Percentiles rank a stretch among this genome's conserved stretches.
phyloP scores from a whole-genome alignment of 2,797 vertebrate genomes.

The Coendou prehensilis region DNA sequence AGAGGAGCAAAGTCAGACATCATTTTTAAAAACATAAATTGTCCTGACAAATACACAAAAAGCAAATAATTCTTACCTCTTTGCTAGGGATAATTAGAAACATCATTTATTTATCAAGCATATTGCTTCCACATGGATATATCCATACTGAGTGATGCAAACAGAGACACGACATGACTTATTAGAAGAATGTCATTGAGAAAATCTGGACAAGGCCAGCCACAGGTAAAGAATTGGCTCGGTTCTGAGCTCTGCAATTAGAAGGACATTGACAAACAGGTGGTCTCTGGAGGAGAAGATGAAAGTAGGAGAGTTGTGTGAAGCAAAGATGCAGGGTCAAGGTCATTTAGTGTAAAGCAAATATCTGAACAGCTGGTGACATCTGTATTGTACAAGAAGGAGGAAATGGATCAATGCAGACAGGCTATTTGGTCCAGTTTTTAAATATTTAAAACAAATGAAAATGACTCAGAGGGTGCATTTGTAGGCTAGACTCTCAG shows the following conservation, averaged over 20 bases:
- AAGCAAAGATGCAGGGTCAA: background rate
- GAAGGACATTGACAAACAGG: background rate
- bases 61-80: background rate
- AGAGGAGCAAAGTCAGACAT: background rate
- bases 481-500: background rate
- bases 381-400: background rate
- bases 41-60: background rate
- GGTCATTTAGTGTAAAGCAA: background rate
- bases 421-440: background rate
- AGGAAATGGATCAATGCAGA: background rate
- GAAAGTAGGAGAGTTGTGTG: background rate
- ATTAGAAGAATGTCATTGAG: background rate
- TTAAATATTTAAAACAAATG: background rate
- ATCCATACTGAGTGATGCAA: background rate
- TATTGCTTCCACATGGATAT: background rate
- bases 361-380: background rate
- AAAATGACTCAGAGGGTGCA: background rate
- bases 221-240: background rate
- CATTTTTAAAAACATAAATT: background rate
- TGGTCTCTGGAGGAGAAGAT: background rate
- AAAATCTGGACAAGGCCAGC: background rate
- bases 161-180: background rate
- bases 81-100: background rate
- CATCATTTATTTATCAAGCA: background rate
- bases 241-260: background rate